Evolutionary conservation across 2,797 vertebrate species (phyloP), one percentile per base, ranked within the genome.

Genomic region (Neolamprologus multifasciatus): DNA sequence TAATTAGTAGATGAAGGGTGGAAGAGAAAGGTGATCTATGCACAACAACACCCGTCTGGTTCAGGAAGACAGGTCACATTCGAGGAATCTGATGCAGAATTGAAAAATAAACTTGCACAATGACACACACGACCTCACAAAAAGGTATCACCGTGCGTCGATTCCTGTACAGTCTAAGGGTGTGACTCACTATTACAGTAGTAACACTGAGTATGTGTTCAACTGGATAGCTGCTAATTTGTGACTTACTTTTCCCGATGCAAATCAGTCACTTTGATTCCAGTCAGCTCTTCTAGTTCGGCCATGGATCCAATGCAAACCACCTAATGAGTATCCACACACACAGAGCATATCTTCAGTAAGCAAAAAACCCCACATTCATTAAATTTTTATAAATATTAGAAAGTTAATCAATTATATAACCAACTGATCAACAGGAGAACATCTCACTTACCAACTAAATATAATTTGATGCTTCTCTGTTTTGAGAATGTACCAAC

Each of bases 181-280:
- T 29, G 14, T 21, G 52, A 62, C 54, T 31, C 76, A 48, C 54
- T 50, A 21, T 43, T 80, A 69, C 40, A 77, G 31, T 40, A 74
- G 19, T 48, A 54, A 19, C 19, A 14, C 78, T 4, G 26, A 74
- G 52, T n/a, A 36, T 11, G 67, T 52, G 64, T 74, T 45, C 38
- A 81, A n/a, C 23, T 81, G 78, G 45, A n/a, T 54, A 64, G 6
- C n/a, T 78, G 79, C 80, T 59, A 43, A 86, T 55, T 84, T 16
- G 85, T 74, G 92, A 95, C 97, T 94, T 84, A 99, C 99, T 95
- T 99, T 93, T 99, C 99, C 86, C 98, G 96, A 93, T 99, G 99
- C 80, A 99, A 97, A 96, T 99, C 99, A 1, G 97, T 96, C 81
- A 99, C 89, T 96, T 97, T 98, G 64, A 91, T 88, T 92, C 98